Conservation (phyloP, 2,113 vertebrate genomes). For the Rhabdornis inornatus region DNA sequence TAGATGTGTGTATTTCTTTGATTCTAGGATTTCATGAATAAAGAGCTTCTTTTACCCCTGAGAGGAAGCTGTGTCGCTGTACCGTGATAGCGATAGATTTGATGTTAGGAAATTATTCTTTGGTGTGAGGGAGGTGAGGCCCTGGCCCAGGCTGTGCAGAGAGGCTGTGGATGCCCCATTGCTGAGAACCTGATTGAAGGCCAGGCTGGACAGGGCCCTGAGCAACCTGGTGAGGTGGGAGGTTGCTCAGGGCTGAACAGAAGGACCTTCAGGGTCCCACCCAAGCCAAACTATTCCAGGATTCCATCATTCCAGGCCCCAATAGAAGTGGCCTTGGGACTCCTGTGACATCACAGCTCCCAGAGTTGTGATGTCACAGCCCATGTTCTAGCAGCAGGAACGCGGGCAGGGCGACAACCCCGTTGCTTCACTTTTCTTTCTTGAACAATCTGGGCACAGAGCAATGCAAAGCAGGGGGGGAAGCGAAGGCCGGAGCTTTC, state of each 20-base stretch:
- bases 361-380: too few species aligned
- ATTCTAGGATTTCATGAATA: too few species aligned
- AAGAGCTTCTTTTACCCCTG: too few species aligned
- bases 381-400: neutral
- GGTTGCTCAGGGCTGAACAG: neutral
- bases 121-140: neutral
- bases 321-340: neutral
- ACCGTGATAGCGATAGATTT: too few species aligned
- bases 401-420: neutral
- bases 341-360: neutral
- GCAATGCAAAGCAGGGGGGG: neutral
- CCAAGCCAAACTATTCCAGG: neutral
- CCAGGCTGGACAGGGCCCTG: neutral
- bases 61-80: too few species aligned
- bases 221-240: neutral
- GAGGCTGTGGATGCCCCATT: neutral
- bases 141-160: neutral
- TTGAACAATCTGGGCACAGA: neutral
- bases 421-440: neutral
- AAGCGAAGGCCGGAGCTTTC: neutral
- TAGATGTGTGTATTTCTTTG: too few species aligned
- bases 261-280: neutral
- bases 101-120: neutral
- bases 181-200: neutral
- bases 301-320: neutral